These are phyloP conservation scores for Sphenodon punctatus DNA, from an alignment of 2,797 vertebrate genomes.

Conservation along the genomic window DNA sequence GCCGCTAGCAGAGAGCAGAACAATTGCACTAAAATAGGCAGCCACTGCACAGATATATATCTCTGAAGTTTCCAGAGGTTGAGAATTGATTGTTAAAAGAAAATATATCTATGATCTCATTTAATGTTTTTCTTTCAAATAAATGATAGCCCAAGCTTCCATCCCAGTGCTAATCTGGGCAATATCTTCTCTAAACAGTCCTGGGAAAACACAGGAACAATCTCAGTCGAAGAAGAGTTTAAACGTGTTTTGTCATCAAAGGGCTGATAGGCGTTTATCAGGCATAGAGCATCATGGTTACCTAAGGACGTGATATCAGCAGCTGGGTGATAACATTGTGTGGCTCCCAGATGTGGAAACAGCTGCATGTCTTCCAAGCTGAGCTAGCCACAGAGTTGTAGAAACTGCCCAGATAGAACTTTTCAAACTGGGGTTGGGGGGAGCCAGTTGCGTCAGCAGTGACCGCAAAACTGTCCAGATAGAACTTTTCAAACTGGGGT, in stretches of 20 bases:
- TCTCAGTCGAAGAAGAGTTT: slow-evolving; percentile 51
- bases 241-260: slow-evolving; percentile 57
- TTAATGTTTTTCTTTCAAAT: not conserved
- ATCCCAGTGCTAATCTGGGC: slow-evolving; percentile 40
- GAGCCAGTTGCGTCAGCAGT: not conserved
- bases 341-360: slow-evolving; percentile 28
- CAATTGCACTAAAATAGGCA: too few relatives aligned
- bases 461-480: slow-evolving; percentile 29
- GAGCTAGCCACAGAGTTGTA: slow-evolving; percentile 31
- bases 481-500: slow-evolving; percentile 62
- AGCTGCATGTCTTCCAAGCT: slow-evolving; percentile 52
- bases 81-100: slow-evolving; percentile 18
- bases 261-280: slow-evolving; percentile 24
- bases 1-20: too few relatives aligned
- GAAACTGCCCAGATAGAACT: slow-evolving; percentile 55
- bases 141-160: too few relatives aligned
- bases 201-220: slow-evolving; percentile 35
- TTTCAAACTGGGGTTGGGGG: too few relatives aligned
- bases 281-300: slow-evolving; percentile 47
- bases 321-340: slow-evolving; percentile 52
- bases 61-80: slow-evolving; percentile 7
- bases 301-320: slow-evolving; percentile 26
- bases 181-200: slow-evolving; percentile 50
- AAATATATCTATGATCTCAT: slow-evolving; percentile 20
- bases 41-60: slow-evolving; percentile 2